phyloP scores from a whole-genome alignment of 2,113 vertebrate species.

The Menidia beryllina region DNA sequence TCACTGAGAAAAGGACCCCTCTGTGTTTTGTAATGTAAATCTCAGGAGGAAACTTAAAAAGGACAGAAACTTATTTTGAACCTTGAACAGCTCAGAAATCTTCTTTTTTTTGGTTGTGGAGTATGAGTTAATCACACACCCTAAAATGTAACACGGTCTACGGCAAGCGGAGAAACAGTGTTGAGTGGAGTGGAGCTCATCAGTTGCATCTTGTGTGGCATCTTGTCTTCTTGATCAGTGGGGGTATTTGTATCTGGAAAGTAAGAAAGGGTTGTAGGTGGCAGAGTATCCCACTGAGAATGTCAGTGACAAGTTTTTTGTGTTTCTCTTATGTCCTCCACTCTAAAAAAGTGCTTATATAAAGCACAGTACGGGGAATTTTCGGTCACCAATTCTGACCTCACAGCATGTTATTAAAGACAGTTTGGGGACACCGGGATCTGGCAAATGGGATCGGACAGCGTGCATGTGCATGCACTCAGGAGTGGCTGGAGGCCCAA shows the following conservation, averaged over 20 bases:
- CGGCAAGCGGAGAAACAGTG: too few species aligned
- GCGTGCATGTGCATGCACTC: not conserved
- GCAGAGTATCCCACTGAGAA: constrained; percentile 4
- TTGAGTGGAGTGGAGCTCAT: constrained; percentile 44
- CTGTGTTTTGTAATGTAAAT: not conserved
- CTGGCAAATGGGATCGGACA: not conserved
- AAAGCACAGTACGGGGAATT: not conserved
- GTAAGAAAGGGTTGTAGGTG: not conserved
- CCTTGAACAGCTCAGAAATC: too few species aligned
- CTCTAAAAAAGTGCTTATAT: not conserved
- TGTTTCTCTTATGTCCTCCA: not conserved
- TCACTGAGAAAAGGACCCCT: not conserved
- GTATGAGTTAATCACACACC: too few species aligned
- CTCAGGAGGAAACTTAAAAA: not conserved
- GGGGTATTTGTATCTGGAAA: constrained; percentile 16
- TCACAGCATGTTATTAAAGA: not conserved
- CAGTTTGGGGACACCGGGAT: not conserved
- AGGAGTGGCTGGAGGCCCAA: not conserved
- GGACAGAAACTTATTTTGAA: too few species aligned
- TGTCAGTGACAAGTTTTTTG: constrained; percentile 9
- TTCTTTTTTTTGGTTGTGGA: constrained; percentile 36
- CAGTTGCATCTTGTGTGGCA: constrained; percentile 31
- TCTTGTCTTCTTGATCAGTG: not conserved
- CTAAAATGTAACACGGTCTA: too few species aligned
- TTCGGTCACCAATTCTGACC: not conserved